Percentiles rank a stretch among this genome's conserved stretches.
These are phyloP conservation scores for Tachysurus vachellii DNA, from an alignment of 2,113 vertebrate genomes.

Conservation along the genomic window DNA sequence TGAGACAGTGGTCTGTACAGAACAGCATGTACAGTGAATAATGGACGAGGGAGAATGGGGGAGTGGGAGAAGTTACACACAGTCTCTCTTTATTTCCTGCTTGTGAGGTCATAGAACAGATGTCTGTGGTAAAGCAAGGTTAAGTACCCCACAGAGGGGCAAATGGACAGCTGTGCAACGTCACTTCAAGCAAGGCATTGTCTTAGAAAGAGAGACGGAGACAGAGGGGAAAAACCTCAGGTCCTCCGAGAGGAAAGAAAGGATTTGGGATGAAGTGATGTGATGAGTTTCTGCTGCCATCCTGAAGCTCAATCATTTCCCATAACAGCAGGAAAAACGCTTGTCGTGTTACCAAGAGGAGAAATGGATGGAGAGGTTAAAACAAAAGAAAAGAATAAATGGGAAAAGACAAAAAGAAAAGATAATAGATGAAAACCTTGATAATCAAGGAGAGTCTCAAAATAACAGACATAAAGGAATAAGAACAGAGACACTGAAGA, in stretches of 20 bases:
- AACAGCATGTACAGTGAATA: neutral
- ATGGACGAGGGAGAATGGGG: neutral
- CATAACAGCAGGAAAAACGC: neutral
- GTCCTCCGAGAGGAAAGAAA: neutral
- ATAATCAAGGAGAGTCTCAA: neutral
- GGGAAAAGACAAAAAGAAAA: neutral
- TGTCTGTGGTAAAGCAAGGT: slow-evolving; percentile 10
- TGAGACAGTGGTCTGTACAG: neutral
- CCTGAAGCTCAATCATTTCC: neutral
- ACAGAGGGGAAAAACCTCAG: neutral
- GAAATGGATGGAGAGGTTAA: neutral
- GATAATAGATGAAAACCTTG: neutral
- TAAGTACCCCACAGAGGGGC: slow-evolving; percentile 28
- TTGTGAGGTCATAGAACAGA: slow-evolving; percentile 19
- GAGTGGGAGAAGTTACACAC: slow-evolving; percentile 7
- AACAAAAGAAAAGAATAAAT: neutral
- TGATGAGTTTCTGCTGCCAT: neutral
- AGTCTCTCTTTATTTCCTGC: slow-evolving; percentile 7
- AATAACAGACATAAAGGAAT: neutral
- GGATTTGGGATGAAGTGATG: neutral
- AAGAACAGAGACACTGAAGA: neutral
- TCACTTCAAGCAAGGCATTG: slow-evolving; percentile 9
- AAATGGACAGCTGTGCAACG: neutral
- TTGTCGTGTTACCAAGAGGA: neutral
- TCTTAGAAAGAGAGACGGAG: neutral